Evolutionary conservation across 2,888 invertebrate genomes (phyloP), one percentile per base, ranked within the genome.

Genomic region (Limenitis camilla): DNA sequence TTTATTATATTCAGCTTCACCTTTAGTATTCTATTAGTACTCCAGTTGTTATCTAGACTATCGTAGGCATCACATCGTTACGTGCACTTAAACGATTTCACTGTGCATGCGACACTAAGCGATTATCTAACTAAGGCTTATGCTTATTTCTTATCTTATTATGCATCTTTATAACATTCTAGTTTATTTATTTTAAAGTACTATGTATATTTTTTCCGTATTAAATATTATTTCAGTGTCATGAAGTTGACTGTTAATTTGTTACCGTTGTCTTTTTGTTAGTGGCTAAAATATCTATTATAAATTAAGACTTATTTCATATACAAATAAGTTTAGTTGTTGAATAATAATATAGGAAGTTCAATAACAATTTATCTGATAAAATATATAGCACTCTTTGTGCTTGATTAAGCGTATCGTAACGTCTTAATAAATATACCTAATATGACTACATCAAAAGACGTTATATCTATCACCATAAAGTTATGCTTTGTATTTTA

Each of bases 21-120:
- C 40, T 38, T 50, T 36, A 53, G 40, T 36, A 40, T 61, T 61
- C 71, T 78, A 69, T 74, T 65, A 64, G 71, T 75, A 68, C 70
- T 56, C 57, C 54, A 29, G 65, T 61, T 67, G 69, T 66, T 66
- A 56, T 55, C 60, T 46, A 60, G 70, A 72, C 72, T 71, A 61
- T 58, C 52, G 53, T 35, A 56, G 55, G 54, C 51, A 45, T 56
- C 47, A 54, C 61, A 62, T 67, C 67, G 67, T 46, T 58, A 67
- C 62, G 63, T 68, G 71, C 74, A 70, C 65, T 72, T 72, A 60
- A 67, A 68, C 64, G 75, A 71, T 78, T 78, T 78, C 73, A 68
- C 69, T 70, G 64, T 59, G 56, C 68, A 67, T 61, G 43, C 43
- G 49, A 41, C 47, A 50, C 19, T 64, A 63, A 62, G 52, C 66